Evolutionary conservation across 2,888 invertebrate species (phyloP), one percentile per base, ranked within the genome.

Genomic region (Erebia aethiops): DNA sequence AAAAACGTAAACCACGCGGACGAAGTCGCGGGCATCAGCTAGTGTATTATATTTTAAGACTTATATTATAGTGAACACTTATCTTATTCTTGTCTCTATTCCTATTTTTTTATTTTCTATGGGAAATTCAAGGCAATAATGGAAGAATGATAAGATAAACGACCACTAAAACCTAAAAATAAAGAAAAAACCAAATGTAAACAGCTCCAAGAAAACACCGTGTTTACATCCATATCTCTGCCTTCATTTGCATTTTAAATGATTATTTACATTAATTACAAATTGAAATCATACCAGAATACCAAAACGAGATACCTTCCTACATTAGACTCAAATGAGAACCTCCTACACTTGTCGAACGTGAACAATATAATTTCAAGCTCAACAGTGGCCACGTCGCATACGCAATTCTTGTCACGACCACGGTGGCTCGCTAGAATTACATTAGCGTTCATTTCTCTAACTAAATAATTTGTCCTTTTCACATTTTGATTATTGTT

Each of bases 371-470:
- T 63, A 52, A 60, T 60, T 13, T 14, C 35, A 35, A 18, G 49
- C 18, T 26, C 51, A 7, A 49, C 60, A 60, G 49, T 16, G 49
- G 35, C 2, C 54, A 13, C 18, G 65, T 65, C 41, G 13, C 58
- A 46, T 68, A 62, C 52, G 51, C 66, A 62, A 72, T 60, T 26
- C 70, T 4, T 60, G 74, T 74, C 71, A 74, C 74, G 74, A 74
- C 18, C 56, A n/a, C 21, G n/a, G 7, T 7, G 49, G 49, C 11
- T 70, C 63, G 46, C 68, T 69, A 58, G 70, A 66, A 69, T 66
- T 46, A 51, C 51, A 70, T 70, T 70, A 56, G 56, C 21, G 18
- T 67, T 26, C 57, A 68, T 74, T 74, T 72, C 72, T 70, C 69
- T 64, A 69, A 46, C 61, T 54, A 21, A 26, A 63, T 65, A 18